Evolutionary conservation across 64 coral and sea anemone species (phyloP), one percentile per base, ranked within the genome.

Genomic region (Anthopleura sola): DNA sequence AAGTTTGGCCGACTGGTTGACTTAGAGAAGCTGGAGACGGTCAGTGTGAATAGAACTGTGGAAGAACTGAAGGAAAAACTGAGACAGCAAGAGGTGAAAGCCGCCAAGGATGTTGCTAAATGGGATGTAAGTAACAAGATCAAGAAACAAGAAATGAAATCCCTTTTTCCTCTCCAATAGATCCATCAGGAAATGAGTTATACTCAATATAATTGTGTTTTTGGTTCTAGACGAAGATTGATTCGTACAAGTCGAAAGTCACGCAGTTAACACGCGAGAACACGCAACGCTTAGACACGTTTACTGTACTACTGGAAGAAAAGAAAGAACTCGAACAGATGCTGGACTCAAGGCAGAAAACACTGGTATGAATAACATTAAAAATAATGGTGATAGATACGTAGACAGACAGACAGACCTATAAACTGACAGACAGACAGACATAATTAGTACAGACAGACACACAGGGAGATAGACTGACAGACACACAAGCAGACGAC

Each of bases 61-160:
- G 96, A 98, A 75, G 96, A 98, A 86, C 90, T 98, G 21, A 98
- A 98, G 85, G 96, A 98, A 68, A 91, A 91, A 62, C 87, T 98
- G 36, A 66, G 96, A 82, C 92, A 94, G 49, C 89, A 91, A 48
- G 96, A 98, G 80, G 76, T 89, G 10, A 86, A 84, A 23, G 94
- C 90, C 36, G 92, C 87, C 1, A 58, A 75, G 4, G 96, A 94
- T 49, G 82, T 98, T 21, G 87, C 96, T 8, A 94, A 94, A 57
- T 98, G 96, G 96, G 88, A 98, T 60, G 96, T 98, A 88, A 87
- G 90, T 87, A 55, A 26, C 24, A 9, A 26, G 40, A 3, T 44
- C 20, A 18, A 56, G 55, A 56, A 56, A 56, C 55, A 56, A 2
- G 20, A 2, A n/a, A 56, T 21, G 18, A 21, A 8, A 44, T 3